Evolutionary conservation across 1,140 invertebrate species (phyloP), one percentile per base, ranked within the genome.

Genomic region (Brachionus manjavacas): DNA sequence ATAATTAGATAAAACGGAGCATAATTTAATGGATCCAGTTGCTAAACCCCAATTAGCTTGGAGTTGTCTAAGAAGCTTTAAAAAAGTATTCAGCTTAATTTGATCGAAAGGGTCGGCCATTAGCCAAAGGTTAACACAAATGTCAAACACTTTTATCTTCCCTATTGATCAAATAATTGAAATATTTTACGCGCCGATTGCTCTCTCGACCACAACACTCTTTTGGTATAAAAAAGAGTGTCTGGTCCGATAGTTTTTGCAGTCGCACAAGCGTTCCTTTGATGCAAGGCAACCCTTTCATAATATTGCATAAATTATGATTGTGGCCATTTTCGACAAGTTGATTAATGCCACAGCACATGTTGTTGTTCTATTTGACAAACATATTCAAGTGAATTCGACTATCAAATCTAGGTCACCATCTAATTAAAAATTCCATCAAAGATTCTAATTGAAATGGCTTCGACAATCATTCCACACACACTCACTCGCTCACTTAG

Each of bases 251-350:
- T 14, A 8, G 3, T 49, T 49, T 49, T 4, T 4, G 46, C 46
- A 49, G n/a, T 49, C 3, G 1, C n/a, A 14, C 0, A 49, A 49
- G n/a, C 11, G n/a, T n/a, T n/a, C n/a, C n/a, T n/a, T n/a, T n/a
- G n/a, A n/a, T n/a, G n/a, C n/a, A n/a, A n/a, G n/a, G n/a, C n/a
- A n/a, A n/a, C n/a, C n/a, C n/a, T 60, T 60, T 60, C 16, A 60
- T 60, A 60, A 60, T 60, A 60, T 60, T 60, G 52, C n/a, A 60
- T 60, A 60, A 60, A 60, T 60, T 60, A 60, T 60, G 52, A 60
- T 60, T 9, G 52, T 60, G 52, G 52, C 52, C 52, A 60, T 60
- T 60, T 60, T 60, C n/a, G 52, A 60, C 52, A 60, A 60, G 16
- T 60, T 60, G n/a, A 52, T 52, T n/a, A 52, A 52, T 52, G 46